Conservation (phyloP, 2,113 vertebrate species). For the Muscicapa adusta region DNA sequence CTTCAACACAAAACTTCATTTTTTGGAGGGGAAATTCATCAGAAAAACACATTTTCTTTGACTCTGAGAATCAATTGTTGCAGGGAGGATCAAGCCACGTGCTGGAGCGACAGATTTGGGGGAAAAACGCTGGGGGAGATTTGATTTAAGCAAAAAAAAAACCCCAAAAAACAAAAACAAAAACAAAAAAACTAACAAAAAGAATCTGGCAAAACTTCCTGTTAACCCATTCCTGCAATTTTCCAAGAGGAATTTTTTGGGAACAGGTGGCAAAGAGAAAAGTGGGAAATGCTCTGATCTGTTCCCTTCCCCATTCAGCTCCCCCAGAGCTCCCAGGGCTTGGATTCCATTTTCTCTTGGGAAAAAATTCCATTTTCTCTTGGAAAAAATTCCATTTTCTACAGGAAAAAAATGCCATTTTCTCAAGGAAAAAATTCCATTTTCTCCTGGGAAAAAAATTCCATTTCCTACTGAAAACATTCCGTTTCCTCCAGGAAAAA, state of each 20-base stretch:
- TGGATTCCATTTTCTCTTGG: too few relatives aligned
- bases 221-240: neutral
- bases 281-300: neutral
- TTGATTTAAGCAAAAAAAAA: neutral
- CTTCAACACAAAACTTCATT: conserved; percentile 10
- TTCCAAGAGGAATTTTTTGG: neutral
- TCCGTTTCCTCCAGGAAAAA: too few relatives aligned
- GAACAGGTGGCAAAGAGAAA: neutral
- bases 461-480: too few relatives aligned
- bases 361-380: too few relatives aligned
- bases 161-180: too few relatives aligned
- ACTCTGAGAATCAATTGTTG: neutral
- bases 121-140: neutral
- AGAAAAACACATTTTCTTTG: neutral
- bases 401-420: too few relatives aligned
- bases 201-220: neutral
- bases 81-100: neutral
- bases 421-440: too few relatives aligned
- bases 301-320: too few relatives aligned
- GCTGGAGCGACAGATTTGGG: neutral
- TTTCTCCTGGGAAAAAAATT: too few relatives aligned
- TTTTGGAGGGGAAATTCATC: neutral
- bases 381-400: too few relatives aligned
- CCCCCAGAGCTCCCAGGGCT: too few relatives aligned
- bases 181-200: neutral